phyloP scores from a whole-genome alignment of 2,797 vertebrate genomes.

The Threskiornis aethiopicus region DNA sequence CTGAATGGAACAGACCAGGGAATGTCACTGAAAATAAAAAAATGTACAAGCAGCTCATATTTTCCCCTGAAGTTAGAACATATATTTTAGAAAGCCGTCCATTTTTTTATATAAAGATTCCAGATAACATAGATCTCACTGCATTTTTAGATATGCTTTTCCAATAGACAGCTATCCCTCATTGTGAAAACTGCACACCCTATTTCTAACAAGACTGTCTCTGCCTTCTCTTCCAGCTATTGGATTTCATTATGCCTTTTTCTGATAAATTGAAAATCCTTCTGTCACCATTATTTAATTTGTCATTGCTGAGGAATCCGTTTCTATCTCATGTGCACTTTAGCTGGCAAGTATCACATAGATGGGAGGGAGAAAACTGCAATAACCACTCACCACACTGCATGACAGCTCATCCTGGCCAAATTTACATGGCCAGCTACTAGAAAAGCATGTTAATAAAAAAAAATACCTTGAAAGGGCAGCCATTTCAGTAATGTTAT shows the following conservation, averaged over 20 bases:
- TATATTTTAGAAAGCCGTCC: background rate
- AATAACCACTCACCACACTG: background rate
- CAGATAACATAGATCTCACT: background rate
- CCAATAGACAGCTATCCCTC: background rate
- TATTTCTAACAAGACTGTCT: conserved; percentile 1
- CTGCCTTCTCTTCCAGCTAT: conserved; percentile 9
- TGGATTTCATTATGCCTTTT: conserved; percentile 40
- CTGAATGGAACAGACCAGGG: background rate
- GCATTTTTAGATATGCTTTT: conserved; percentile 7
- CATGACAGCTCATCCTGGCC: background rate
- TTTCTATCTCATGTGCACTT: background rate
- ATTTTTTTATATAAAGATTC: background rate
- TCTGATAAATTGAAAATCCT: conserved; percentile 33
- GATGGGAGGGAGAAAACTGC: background rate
- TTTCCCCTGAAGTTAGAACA: background rate
- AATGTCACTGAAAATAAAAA: background rate
- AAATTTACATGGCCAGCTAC: background rate
- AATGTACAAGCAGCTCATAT: background rate
- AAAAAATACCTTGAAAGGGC: background rate
- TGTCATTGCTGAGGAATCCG: conserved; percentile 13
- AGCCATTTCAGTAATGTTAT: conserved; percentile 8
- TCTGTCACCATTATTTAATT: conserved; percentile 20
- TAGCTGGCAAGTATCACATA: background rate
- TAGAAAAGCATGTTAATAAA: background rate
- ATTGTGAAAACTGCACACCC: background rate